A percentile compares a stretch with the other conserved stretches of the same genome.
Conservation (phyloP, 2,113 vertebrate genomes). For the Amphiprion ocellaris region DNA sequence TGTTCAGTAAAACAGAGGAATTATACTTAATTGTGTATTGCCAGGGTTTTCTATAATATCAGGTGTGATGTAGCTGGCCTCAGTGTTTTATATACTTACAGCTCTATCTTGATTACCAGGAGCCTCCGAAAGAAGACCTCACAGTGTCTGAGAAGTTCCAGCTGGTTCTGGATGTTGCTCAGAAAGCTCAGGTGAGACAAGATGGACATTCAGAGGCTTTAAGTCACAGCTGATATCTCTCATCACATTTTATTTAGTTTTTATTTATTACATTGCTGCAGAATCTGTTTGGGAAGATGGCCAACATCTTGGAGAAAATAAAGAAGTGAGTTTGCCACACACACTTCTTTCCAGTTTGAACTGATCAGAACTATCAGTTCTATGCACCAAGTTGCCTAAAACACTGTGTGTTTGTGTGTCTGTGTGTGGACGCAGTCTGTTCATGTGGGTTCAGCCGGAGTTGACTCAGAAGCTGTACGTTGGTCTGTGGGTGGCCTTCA, state of each 20-base stretch:
- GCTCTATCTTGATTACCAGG: slow-evolving; percentile 78
- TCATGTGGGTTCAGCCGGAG: slow-evolving; percentile 98
- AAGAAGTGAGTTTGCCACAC: slow-evolving; percentile 90
- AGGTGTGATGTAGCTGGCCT: neutral
- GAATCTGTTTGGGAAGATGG: slow-evolving; percentile 99
- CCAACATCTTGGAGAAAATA: slow-evolving; percentile 97
- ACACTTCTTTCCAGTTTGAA: neutral
- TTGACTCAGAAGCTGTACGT: slow-evolving; percentile 96
- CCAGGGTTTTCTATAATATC: neutral
- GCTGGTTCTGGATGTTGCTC: slow-evolving; percentile 96
- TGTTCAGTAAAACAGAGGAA: neutral
- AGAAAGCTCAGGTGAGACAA: slow-evolving; percentile 93
- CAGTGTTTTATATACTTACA: neutral
- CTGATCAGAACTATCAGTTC: too few species aligned
- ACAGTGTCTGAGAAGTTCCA: slow-evolving; percentile 98
- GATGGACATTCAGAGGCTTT: neutral
- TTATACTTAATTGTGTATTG: too few species aligned
- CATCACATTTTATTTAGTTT: neutral
- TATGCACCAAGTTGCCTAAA: neutral
- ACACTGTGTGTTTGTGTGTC: slow-evolving; percentile 10
- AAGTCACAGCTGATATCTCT: neutral
- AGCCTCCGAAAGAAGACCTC: slow-evolving; percentile 94
- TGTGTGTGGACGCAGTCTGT: slow-evolving; percentile 82
- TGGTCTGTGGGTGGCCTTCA: slow-evolving; percentile 91
- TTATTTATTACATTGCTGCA: slow-evolving; percentile 60